Evolutionary conservation across 2,797 vertebrate species (phyloP).

Genomic region (Buphagus erythrorhynchus): DNA sequence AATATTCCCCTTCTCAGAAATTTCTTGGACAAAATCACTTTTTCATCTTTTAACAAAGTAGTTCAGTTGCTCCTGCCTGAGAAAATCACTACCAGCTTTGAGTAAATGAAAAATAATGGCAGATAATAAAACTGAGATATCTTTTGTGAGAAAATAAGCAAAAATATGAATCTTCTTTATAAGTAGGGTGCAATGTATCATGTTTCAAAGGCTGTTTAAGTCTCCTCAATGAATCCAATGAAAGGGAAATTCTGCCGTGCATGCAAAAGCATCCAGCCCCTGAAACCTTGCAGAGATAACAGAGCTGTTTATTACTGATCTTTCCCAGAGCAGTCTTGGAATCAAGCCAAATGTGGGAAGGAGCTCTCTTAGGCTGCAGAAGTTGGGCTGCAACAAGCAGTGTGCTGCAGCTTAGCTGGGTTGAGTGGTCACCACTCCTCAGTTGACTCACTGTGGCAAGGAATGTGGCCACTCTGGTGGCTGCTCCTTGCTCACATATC

Average conservation of each 20-base stretch:
- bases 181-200: not conserved
- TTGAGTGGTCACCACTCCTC: not conserved
- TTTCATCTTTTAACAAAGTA: not conserved
- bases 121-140: not conserved
- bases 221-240: not conserved
- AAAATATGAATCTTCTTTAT: not conserved
- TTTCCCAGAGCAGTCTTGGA: not conserved
- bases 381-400: accelerated
- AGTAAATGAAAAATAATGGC: not conserved
- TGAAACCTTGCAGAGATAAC: constrained; percentile 11
- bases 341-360: not conserved
- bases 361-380: not conserved
- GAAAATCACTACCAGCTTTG: not conserved
- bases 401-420: not conserved
- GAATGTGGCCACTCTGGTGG: not conserved
- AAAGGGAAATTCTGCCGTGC: not conserved
- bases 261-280: not conserved
- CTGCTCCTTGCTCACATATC: not conserved
- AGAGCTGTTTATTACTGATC: not conserved
- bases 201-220: constrained; percentile 26
- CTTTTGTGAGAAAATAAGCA: not conserved
- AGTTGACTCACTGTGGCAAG: not conserved
- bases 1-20: not conserved
- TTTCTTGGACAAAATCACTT: not conserved
- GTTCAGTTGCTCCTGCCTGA: not conserved